phyloP scores from a whole-genome alignment of 2,888 invertebrate genomes.

The Melolontha melolontha region DNA sequence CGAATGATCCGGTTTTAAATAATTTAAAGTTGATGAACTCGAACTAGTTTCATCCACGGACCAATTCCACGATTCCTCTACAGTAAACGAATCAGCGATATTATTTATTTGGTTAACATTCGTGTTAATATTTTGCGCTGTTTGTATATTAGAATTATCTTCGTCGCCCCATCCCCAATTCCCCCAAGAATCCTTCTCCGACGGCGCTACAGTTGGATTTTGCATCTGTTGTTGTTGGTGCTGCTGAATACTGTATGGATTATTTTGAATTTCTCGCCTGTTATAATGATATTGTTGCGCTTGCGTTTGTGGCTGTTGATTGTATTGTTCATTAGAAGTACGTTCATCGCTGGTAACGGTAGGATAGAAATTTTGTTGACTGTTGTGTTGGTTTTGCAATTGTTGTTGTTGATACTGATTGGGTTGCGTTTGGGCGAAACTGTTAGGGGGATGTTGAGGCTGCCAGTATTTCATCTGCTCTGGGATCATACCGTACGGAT shows the following conservation, averaged over 20 bases:
- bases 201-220: background rate
- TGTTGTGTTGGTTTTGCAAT: conserved; percentile 54
- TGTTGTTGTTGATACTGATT: conserved; percentile 55
- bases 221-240: conserved; percentile 54
- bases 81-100: conserved; percentile 71
- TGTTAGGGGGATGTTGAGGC: conserved; percentile 52
- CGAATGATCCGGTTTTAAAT: conserved; percentile 44
- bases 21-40: conserved; percentile 51
- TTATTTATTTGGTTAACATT: conserved; percentile 54
- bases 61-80: conserved; percentile 75
- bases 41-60: conserved; percentile 67
- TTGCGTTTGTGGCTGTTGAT: conserved; percentile 51
- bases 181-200: conserved; percentile 65
- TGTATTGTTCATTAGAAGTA: conserved; percentile 52
- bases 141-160: conserved; percentile 61
- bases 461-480: conserved; percentile 52
- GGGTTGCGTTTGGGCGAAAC: conserved; percentile 58
- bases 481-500: conserved; percentile 47
- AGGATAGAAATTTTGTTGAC: conserved; percentile 57
- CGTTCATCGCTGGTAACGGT: conserved; percentile 40
- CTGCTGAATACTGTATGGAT: conserved; percentile 54
- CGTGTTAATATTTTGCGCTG: conserved; percentile 50
- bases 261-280: conserved; percentile 36
- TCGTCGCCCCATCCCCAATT: conserved; percentile 73
- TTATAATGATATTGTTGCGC: conserved; percentile 39